phyloP scores from a whole-genome alignment of 2,888 invertebrate species.

The Ophraella communa region DNA sequence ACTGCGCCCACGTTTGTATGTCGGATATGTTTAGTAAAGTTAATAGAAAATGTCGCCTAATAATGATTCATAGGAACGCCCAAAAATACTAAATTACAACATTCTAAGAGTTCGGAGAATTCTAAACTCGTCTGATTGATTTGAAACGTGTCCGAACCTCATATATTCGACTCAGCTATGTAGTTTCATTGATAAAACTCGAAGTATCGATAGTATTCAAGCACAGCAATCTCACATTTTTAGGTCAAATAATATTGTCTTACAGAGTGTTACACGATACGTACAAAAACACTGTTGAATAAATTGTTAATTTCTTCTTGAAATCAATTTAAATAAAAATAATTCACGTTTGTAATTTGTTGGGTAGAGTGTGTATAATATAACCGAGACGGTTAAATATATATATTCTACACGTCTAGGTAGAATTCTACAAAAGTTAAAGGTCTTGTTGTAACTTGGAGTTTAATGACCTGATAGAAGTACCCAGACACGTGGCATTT shows the following conservation, averaged over 20 bases:
- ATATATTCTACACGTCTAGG: conserved; percentile 23
- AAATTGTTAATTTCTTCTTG: too few relatives aligned
- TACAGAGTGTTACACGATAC: conserved; percentile 3
- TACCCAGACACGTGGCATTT: conserved; percentile 42
- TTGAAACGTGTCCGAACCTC: neutral
- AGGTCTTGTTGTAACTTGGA: conserved; percentile 37
- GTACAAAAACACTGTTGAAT: neutral
- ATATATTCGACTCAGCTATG: too few relatives aligned
- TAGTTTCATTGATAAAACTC: conserved; percentile 11
- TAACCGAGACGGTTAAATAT: too few relatives aligned
- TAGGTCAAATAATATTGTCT: conserved; percentile 7
- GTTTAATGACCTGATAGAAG: conserved; percentile 43
- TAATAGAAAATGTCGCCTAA: conserved; percentile 18
- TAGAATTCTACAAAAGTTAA: conserved; percentile 36
- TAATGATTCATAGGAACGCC: conserved; percentile 14
- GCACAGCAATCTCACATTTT: conserved; percentile 2
- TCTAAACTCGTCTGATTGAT: too few relatives aligned
- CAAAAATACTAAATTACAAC: conserved; percentile 23
- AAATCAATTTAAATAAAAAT: too few relatives aligned
- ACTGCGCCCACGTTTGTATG: conserved; percentile 12
- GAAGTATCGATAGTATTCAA: conserved; percentile 3
- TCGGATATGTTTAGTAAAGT: conserved; percentile 10
- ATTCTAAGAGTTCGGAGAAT: neutral
- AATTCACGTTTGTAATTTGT: too few relatives aligned
- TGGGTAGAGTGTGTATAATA: too few relatives aligned